Percentiles rank a stretch among this genome's conserved stretches.
These are phyloP conservation scores for Ostrea denselamellosa DNA, from an alignment of 1,140 invertebrate genomes.

Conservation along the genomic window DNA sequence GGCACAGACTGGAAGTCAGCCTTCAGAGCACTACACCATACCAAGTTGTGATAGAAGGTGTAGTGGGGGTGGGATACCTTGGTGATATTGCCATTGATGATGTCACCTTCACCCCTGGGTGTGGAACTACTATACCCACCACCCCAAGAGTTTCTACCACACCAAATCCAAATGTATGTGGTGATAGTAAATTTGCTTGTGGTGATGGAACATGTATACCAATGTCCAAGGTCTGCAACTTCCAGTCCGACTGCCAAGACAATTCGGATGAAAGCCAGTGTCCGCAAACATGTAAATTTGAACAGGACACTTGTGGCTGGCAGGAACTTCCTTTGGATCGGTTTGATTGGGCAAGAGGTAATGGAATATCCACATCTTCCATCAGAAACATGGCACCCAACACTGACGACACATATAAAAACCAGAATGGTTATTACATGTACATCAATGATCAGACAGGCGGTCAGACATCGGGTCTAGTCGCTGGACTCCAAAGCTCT, in stretches of 20 bases:
- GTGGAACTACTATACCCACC: conserved; percentile 61
- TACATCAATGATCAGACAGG: conserved; percentile 64
- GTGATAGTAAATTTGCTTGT: conserved; percentile 68
- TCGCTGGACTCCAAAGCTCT: conserved; percentile 61
- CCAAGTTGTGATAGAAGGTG: conserved; percentile 80
- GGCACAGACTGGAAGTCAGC: conserved; percentile 63
- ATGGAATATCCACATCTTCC: conserved; percentile 54
- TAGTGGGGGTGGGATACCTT: conserved; percentile 84
- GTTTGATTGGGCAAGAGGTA: conserved; percentile 66
- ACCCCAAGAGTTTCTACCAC: conserved; percentile 45
- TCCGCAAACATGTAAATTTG: conserved; percentile 65
- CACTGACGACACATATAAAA: conserved; percentile 58
- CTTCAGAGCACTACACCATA: conserved; percentile 58
- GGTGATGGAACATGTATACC: conserved; percentile 66
- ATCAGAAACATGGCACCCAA: conserved; percentile 59
- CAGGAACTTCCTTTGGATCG: conserved; percentile 58
- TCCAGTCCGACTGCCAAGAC: conserved; percentile 82
- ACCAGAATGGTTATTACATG: conserved; percentile 65
- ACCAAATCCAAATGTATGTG: conserved; percentile 63
- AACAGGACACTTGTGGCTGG: conserved; percentile 67
- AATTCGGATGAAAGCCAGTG: conserved; percentile 70
- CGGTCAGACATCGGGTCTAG: conserved; percentile 51
- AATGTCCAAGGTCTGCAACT: conserved; percentile 82
- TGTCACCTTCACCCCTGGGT: conserved; percentile 79
- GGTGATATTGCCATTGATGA: conserved; percentile 89